Conservation (phyloP, 2,888 invertebrate genomes). For the Notodonta dromedarius region DNA sequence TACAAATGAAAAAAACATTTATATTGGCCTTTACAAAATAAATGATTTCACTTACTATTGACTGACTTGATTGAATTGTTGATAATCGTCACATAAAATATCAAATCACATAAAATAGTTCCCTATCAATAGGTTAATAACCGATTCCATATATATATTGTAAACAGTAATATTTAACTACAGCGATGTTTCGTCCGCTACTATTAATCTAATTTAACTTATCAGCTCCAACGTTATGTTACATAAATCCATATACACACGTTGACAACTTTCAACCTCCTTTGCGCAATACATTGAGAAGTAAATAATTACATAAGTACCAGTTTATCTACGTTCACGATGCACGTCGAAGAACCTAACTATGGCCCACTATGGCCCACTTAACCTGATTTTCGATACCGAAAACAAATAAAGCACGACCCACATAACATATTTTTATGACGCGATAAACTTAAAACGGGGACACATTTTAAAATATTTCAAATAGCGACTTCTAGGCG, state of each 20-base stretch:
- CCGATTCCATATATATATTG: not conserved
- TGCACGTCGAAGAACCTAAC: constrained; percentile 10
- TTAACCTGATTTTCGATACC: not conserved
- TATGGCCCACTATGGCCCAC: constrained; percentile 11
- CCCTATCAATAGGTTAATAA: not conserved
- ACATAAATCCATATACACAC: constrained; percentile 33
- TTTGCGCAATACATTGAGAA: constrained; percentile 35
- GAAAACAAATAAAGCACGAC: constrained; percentile 1
- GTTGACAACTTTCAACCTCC: constrained; percentile 44
- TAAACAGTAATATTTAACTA: constrained; percentile 4
- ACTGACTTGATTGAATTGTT: too few species aligned
- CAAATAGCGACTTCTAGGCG: constrained; percentile 35
- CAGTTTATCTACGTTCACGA: constrained; percentile 7
- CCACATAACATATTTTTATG: constrained; percentile 16
- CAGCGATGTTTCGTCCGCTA: constrained; percentile 7
- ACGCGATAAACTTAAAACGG: constrained; percentile 28
- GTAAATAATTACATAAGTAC: constrained; percentile 38
- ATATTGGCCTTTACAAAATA: too few species aligned
- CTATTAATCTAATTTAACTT: constrained; percentile 26
- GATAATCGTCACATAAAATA: too few species aligned
- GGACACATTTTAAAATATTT: constrained; percentile 33
- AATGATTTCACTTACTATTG: too few species aligned
- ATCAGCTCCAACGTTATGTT: constrained; percentile 23
- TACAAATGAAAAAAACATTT: not conserved
- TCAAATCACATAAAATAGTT: too few species aligned